Evolutionary conservation across 2,113 vertebrate species (phyloP), one percentile per base, ranked within the genome.

Genomic region (Physeter macrocephalus): DNA sequence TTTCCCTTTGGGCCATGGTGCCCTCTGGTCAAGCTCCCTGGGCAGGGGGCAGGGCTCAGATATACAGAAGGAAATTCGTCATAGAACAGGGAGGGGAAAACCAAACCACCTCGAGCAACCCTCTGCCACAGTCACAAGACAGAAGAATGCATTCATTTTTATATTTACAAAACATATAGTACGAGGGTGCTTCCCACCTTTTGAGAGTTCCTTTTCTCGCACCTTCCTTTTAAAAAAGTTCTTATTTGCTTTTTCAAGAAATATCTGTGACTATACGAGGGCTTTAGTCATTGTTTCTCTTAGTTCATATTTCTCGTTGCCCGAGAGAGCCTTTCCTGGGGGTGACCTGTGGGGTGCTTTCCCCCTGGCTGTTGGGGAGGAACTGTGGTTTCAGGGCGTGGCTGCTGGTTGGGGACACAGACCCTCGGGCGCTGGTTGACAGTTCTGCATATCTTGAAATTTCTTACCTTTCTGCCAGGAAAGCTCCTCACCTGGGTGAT

Each of bases 361-460:
- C 5, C 52, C n/a, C 21, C 66, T n/a, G 23, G 29, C 6, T 14
- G 25, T 23, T 17, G 57, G 43, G 75, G 49, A 62, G 34, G 17
- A 29, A 49, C 49, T n/a, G 41, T 29, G 46, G 71, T 41, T 39
- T 23, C 10, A 20, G 21, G 12, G 41, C 2, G 34, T 12, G 15
- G 62, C 34, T 71, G 80, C 34, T 69, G 64, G 71, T 8, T 64
- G 39, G 15, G 59, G 71, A 93, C 12, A 41, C 31, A 57, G 74
- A 93, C 18, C 74, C 74, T 59, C 9, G 17, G 31, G 52, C 31
- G 43, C 34, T 13, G 46, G 67, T 2, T 29, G 62, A 87, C 39
- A 94, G 64, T 61, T 69, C 82, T 83, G 27, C 43, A 21, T 91
- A 66, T 81, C 84, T 94, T 96, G 86, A 75, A 95, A 94, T 96